Conservation (phyloP, 92 coral and sea anemone species). For the Heteractis magnifica region DNA sequence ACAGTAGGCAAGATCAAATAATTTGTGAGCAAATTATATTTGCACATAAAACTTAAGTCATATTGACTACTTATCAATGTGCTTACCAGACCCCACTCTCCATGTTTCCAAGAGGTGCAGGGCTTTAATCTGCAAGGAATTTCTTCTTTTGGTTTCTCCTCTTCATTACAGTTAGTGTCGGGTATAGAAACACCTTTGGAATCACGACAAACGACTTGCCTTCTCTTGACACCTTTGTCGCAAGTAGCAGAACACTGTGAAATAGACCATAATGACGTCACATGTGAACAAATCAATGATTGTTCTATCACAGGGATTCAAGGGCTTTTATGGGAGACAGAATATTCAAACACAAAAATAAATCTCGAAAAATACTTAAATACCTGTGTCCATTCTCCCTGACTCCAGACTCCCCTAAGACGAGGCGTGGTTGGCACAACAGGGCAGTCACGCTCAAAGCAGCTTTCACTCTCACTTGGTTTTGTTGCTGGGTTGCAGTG, state of each 20-base stretch:
- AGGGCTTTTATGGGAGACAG: background rate
- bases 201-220: slow-evolving; percentile 45
- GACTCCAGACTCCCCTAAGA: slow-evolving; percentile 30
- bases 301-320: background rate
- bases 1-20: too few species aligned
- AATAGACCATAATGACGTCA: background rate
- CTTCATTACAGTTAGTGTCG: slow-evolving; percentile 27
- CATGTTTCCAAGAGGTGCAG: slow-evolving; percentile 62
- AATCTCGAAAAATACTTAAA: background rate
- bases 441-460: slow-evolving; percentile 39
- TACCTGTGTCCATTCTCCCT: slow-evolving; percentile 72
- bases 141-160: slow-evolving; percentile 27
- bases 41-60: background rate
- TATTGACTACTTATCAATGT: background rate
- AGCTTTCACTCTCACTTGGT: slow-evolving; percentile 21
- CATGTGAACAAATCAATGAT: background rate
- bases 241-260: slow-evolving; percentile 76
- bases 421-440: background rate
- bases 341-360: too few species aligned
- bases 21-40: too few species aligned
- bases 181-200: background rate
- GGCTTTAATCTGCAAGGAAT: slow-evolving; percentile 37
- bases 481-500: slow-evolving; percentile 26
- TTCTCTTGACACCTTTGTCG: slow-evolving; percentile 43
- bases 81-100: slow-evolving; percentile 57